A percentile compares a stretch with the other conserved stretches of the same genome.
These are phyloP conservation scores for Drosophila hamatofila DNA, from an alignment of 2,888 invertebrate species.

Conservation along the genomic window DNA sequence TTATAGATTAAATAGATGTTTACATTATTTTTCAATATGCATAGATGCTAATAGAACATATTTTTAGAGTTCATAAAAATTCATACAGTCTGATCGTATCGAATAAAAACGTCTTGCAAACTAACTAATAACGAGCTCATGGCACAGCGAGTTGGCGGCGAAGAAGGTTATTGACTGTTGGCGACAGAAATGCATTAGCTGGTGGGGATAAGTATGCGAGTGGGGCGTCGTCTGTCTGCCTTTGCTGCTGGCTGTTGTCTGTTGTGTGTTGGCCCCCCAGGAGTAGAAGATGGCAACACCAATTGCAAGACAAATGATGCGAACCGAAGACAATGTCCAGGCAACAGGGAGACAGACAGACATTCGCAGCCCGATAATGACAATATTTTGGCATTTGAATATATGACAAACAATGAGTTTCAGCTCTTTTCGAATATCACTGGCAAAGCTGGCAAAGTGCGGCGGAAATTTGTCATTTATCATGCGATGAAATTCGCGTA, in stretches of 20 bases:
- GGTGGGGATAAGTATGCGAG: constrained; percentile 35
- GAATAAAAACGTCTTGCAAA: constrained; percentile 28
- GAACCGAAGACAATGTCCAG: constrained; percentile 43
- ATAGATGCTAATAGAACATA: background rate
- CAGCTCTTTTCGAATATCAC: constrained; percentile 24
- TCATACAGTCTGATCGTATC: background rate
- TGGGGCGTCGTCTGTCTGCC: constrained; percentile 5
- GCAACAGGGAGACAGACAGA: constrained; percentile 7
- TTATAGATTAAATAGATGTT: background rate
- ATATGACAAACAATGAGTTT: constrained; percentile 76
- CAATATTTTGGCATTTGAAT: constrained; percentile 80
- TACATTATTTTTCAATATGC: background rate
- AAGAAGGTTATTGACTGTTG: constrained; percentile 48
- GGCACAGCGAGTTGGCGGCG: constrained; percentile 4
- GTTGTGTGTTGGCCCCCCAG: constrained; percentile 50
- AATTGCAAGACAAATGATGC: constrained; percentile 74
- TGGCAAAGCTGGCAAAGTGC: constrained; percentile 66
- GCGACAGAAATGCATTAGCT: constrained; percentile 68
- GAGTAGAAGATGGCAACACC: constrained; percentile 51
- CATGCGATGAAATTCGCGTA: constrained; percentile 68
- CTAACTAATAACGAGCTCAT: constrained; percentile 42
- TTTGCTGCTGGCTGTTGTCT: constrained; percentile 1
- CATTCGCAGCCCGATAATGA: constrained; percentile 66
- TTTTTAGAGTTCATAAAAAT: background rate
- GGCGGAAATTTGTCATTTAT: constrained; percentile 79